phyloP scores from a whole-genome alignment of 2,797 vertebrate genomes.

The Cuculus canorus region DNA sequence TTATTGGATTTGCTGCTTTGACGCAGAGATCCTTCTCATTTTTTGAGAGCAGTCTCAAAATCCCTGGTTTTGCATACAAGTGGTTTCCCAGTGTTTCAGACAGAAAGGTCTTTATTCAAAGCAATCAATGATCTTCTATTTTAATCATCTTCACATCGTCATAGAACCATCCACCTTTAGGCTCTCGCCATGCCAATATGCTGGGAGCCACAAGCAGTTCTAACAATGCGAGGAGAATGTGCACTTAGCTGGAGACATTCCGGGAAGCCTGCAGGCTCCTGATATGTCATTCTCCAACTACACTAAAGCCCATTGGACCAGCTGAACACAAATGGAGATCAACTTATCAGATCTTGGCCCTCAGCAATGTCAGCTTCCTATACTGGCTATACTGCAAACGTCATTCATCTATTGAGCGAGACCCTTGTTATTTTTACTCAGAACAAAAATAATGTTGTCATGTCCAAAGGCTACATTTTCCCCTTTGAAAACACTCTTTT shows the following conservation, averaged over 20 bases:
- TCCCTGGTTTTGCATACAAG: neutral
- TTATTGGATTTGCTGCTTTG: neutral
- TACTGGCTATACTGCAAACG: neutral
- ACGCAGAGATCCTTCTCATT: neutral
- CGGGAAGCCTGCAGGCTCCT: slow-evolving; percentile 42
- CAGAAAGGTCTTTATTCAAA: neutral
- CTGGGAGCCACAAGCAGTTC: neutral
- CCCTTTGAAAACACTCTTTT: slow-evolving; percentile 33
- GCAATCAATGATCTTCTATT: neutral
- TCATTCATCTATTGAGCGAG: neutral
- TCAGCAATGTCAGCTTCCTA: slow-evolving; percentile 22
- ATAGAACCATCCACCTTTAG: neutral
- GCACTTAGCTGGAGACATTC: neutral
- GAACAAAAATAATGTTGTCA: slow-evolving; percentile 55
- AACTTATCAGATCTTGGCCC: slow-evolving; percentile 39
- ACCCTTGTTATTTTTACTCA: slow-evolving; percentile 21
- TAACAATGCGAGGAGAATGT: neutral
- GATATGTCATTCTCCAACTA: slow-evolving; percentile 9
- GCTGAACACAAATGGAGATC: slow-evolving; percentile 40
- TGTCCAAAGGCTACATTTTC: slow-evolving; percentile 46
- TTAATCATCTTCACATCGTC: neutral
- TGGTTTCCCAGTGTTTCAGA: neutral
- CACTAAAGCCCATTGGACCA: slow-evolving; percentile 7
- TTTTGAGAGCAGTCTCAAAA: slow-evolving; percentile 6
- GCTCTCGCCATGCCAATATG: neutral